A percentile compares a stretch with the other conserved stretches of the same genome.
Conservation (phyloP, 37 sponge, comb jelly and placozoan genomes). For the Beroe forskalii region DNA sequence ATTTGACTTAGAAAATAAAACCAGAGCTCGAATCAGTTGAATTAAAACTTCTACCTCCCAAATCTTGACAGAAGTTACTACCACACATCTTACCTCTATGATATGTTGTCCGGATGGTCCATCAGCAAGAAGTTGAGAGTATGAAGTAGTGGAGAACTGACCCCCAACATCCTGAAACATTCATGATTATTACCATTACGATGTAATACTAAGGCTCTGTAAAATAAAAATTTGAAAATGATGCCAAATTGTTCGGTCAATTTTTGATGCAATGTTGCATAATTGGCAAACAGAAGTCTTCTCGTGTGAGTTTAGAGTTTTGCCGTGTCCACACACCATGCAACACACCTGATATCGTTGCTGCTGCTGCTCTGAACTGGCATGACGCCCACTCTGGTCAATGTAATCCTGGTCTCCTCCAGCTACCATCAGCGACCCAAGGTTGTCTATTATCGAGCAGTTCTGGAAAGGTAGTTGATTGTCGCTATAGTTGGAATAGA, state of each 20-base stretch:
- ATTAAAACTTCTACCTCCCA: too few species aligned
- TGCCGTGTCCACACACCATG: too few species aligned
- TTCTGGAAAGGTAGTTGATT: not conserved
- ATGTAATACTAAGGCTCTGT: too few species aligned
- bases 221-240: too few species aligned
- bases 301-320: too few species aligned
- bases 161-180: not conserved
- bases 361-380: constrained; percentile 7
- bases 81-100: not conserved
- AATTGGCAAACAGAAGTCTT: too few species aligned
- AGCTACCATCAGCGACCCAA: constrained; percentile 8
- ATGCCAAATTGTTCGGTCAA: too few species aligned
- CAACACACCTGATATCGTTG: not conserved
- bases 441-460: constrained; percentile 28
- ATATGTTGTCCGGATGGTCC: not conserved
- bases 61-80: not conserved
- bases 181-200: too few species aligned
- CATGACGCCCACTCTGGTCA: not conserved
- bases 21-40: too few species aligned
- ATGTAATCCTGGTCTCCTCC: not conserved
- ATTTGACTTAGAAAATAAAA: too few species aligned
- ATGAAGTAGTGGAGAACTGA: not conserved
- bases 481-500: too few species aligned
- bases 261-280: too few species aligned
- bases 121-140: not conserved